Evolutionary conservation across 2,797 vertebrate species (phyloP).

Genomic region (Hypotaenidia philippensis): DNA sequence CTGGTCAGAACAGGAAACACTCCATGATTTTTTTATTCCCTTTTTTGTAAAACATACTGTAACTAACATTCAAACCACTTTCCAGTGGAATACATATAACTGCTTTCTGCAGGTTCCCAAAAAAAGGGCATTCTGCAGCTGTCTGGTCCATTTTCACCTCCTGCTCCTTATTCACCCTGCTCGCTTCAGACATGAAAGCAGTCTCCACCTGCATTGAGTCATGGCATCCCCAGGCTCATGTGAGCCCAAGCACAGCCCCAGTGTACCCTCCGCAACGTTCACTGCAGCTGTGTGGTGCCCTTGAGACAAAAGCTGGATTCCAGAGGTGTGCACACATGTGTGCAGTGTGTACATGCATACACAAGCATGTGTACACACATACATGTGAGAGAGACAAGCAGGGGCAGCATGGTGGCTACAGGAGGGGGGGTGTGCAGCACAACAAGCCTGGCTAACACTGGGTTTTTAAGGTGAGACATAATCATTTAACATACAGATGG

Average conservation of each 20-base stretch:
- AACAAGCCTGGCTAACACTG: neutral
- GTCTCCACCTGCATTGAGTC: neutral
- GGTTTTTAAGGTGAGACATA: neutral
- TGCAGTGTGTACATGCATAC: too few species aligned
- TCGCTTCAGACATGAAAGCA: neutral
- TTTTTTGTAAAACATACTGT: neutral
- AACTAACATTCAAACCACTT: neutral
- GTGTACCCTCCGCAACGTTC: neutral
- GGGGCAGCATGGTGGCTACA: accelerated
- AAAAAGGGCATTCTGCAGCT: neutral
- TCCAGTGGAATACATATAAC: neutral
- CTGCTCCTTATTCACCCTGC: neutral
- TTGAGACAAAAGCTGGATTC: neutral
- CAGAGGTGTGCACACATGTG: accelerated
- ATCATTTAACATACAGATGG: neutral
- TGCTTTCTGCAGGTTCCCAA: neutral
- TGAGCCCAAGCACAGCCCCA: neutral
- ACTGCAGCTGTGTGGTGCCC: neutral
- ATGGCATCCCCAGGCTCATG: accelerated
- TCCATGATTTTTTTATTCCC: neutral
- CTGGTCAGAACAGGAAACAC: neutral
- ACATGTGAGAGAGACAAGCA: neutral
- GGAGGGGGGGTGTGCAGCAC: neutral
- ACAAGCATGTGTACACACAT: too few species aligned
- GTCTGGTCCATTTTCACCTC: neutral